Evolutionary conservation across 2,113 vertebrate genomes (phyloP), one percentile per base, ranked within the genome.

Genomic region (Lontra canadensis): DNA sequence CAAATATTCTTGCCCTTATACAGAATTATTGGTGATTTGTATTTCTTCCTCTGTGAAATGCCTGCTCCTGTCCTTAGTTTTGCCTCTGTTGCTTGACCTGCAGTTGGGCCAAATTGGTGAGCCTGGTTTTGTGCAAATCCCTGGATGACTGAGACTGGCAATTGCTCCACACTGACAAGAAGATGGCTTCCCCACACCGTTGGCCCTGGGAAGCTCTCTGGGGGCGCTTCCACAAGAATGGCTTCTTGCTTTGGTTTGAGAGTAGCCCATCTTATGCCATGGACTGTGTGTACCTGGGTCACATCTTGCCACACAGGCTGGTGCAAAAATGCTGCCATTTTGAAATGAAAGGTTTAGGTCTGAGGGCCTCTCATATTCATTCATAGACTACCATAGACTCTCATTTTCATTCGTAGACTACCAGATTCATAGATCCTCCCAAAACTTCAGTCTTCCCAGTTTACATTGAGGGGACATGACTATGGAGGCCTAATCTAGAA

Each of bases 401-500:
- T 47, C 49, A 73, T 78, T 91, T 79, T 63, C 55, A 61, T 29
- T 55, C 63, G 61, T 39, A 47, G 31, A 86, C 47, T 52, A 89
- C 44, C 20, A 73, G 15, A 55, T 88, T 91, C 36, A 44, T 31
- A 96, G 83, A 89, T 61, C 18, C 31, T 85, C 71, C 25, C 29
- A 13, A 95, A 74, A 26, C 55, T 63, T 76, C 4, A 85, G 61
- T 17, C 34, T 49, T 61, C 21, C 42, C 12, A 49, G 47, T 88
- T 97, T 47, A 93, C 79, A 42, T 55, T 52, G n/a, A 93, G 73
- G 12, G 18, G 39, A 82, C 47, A 57, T 88, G 67, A 34, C 59
- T 39, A 93, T 39, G 10, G 18, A 26, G 20, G 36, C n/a, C 87
- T 86, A 29, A 73, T 83, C 67, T 96, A 59, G 93, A 89, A 98